A percentile compares a stretch with the other conserved stretches of the same genome.
phyloP scores from a whole-genome alignment of 1,140 invertebrate species.

The Varroa destructor region DNA sequence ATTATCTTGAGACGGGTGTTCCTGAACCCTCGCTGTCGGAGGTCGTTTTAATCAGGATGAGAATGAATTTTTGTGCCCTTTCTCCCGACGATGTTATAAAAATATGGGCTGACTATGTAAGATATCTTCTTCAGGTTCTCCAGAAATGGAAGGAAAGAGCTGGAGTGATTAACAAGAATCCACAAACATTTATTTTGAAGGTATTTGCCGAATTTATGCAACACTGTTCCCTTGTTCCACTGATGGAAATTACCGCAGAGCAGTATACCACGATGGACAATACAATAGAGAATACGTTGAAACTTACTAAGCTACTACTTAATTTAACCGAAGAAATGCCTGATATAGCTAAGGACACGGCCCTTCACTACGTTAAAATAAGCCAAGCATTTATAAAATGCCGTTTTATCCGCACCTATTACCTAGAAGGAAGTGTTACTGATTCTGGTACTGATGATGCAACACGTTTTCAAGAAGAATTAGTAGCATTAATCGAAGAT shows the following conservation, averaged over 20 bases:
- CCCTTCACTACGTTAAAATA: background rate
- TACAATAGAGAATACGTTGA: background rate
- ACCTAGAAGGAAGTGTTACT: background rate
- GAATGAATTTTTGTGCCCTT: background rate
- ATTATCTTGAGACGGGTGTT: background rate
- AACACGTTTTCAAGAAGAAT: background rate
- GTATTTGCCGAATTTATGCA: slow-evolving; percentile 19
- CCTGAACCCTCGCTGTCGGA: background rate
- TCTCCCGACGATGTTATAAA: background rate
- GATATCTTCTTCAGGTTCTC: slow-evolving; percentile 14
- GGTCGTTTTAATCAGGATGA: background rate
- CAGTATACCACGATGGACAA: background rate
- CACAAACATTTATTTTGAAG: slow-evolving; percentile 3
- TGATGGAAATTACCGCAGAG: background rate
- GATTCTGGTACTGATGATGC: background rate
- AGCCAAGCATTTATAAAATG: background rate
- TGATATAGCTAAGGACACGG: background rate
- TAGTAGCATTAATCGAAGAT: background rate
- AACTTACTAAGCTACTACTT: background rate
- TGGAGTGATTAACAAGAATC: background rate
- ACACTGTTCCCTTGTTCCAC: slow-evolving; percentile 1
- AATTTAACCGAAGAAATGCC: background rate
- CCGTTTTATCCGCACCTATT: background rate
- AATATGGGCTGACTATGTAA: slow-evolving; percentile 2
- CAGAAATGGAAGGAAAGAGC: background rate